Conservation (phyloP, 1,140 invertebrate genomes). For the Pygmarrhopalites habei region DNA sequence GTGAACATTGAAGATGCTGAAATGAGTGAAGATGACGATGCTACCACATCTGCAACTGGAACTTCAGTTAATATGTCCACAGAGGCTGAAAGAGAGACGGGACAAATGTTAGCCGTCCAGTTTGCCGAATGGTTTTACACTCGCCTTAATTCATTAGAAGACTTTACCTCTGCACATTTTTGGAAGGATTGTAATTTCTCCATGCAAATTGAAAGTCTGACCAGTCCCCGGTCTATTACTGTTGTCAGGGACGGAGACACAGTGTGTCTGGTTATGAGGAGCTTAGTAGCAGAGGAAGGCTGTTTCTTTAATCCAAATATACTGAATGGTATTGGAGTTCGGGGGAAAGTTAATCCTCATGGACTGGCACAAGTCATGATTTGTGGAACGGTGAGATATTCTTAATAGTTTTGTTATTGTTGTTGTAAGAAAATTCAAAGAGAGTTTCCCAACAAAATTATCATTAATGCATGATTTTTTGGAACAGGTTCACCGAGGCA, state of each 20-base stretch:
- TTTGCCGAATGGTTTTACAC: slow-evolving; percentile 57
- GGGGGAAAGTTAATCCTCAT: slow-evolving; percentile 52
- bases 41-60: too few species aligned
- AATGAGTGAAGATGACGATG: background rate
- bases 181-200: slow-evolving; percentile 48
- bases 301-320: slow-evolving; percentile 57
- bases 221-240: slow-evolving; percentile 30
- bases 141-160: slow-evolving; percentile 47
- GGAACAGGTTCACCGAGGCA: slow-evolving; percentile 47
- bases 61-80: background rate
- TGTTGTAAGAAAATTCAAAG: too few species aligned
- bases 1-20: background rate
- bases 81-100: slow-evolving; percentile 24
- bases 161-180: slow-evolving; percentile 51
- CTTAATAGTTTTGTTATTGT: too few species aligned
- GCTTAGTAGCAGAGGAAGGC: slow-evolving; percentile 45
- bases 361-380: slow-evolving; percentile 54
- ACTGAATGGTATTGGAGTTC: slow-evolving; percentile 46
- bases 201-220: slow-evolving; percentile 34
- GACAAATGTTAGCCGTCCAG: slow-evolving; percentile 48
- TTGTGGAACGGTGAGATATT: slow-evolving; percentile 57
- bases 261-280: slow-evolving; percentile 44
- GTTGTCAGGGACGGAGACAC: slow-evolving; percentile 38
- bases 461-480: too few species aligned
- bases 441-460: too few species aligned